Percentiles rank a stretch among this genome's conserved stretches.
These are phyloP conservation scores for Pardalotus punctatus DNA, from an alignment of 2,113 vertebrate genomes.

Conservation along the genomic window DNA sequence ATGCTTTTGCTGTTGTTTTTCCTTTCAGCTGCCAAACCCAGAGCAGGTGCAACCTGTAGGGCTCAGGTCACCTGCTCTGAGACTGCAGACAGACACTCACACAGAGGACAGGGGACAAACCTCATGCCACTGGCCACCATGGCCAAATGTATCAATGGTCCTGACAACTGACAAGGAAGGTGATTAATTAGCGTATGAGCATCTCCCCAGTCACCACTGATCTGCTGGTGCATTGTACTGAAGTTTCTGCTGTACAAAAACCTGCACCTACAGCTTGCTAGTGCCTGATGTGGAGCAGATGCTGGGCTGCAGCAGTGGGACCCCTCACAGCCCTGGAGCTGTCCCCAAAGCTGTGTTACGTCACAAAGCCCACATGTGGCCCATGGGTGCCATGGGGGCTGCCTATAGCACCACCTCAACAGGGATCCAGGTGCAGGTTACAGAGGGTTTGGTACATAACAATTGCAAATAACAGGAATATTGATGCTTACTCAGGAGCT, in stretches of 20 bases:
- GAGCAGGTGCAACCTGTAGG: rapidly evolving
- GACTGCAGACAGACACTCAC: background rate
- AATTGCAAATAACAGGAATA: background rate
- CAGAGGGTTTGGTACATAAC: background rate
- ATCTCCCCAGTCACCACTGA: background rate
- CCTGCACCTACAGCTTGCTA: background rate
- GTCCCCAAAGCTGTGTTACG: background rate
- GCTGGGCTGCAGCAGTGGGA: background rate
- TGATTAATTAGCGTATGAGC: background rate
- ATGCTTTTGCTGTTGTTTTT: background rate
- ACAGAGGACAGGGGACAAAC: background rate
- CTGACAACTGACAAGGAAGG: background rate
- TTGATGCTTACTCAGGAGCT: background rate
- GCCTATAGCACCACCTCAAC: background rate
- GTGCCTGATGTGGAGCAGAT: rapidly evolving
- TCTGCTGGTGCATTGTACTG: background rate
- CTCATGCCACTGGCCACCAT: background rate
- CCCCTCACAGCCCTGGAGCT: background rate
- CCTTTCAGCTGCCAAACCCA: background rate
- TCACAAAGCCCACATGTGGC: background rate
- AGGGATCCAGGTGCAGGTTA: background rate
- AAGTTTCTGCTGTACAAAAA: background rate
- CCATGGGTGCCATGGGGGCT: rapidly evolving
- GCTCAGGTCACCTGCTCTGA: background rate
- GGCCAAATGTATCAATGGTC: background rate